Evolutionary conservation across 92 coral and sea anemone genomes (phyloP), one percentile per base, ranked within the genome.

Genomic region (Palythoa grandiflora): DNA sequence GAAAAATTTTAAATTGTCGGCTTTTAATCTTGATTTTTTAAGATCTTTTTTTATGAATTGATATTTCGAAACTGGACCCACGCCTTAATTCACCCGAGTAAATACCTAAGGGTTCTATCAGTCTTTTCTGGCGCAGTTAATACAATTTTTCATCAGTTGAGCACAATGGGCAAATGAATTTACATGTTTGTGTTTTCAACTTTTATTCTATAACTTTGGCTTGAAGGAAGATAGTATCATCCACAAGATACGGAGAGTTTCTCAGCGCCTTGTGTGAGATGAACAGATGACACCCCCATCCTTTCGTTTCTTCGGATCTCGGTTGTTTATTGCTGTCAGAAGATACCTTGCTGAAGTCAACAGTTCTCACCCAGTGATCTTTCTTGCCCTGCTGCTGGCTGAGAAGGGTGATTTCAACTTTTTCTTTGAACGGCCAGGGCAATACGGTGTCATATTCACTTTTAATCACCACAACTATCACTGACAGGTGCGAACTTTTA

Each of bases 141-240:
- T 44, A 4, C 50, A 44, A 44, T 3, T 44, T 44, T 5, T 44
- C 7, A 8, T 44, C 28, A 28, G 28, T 44, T 3, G 50, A 44
- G 6, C 50, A 44, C 50, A 44, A 44, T 44, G 50, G 50, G 7
- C 50, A 5, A 44, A 8, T 44, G 5, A 44, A 44, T 2, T 4
- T 44, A 44, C 50, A 44, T 2, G 50, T 44, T 4, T 44, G 0
- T 5, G 50, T 44, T 5, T 44, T 44, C 50, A 44, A 1, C 50
- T 44, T 7, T 35, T 70, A 70, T 9, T 70, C 40, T 20, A 70
- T 21, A 21, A 70, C 16, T 70, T 20, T 70, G 12, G 74, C 74
- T 21, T 70, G 39, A 70, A 70, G 74, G 13, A 70, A 70, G 13
- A 70, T 70, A 15, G 74, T 70, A 35, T 70, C 74, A 70, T 70